Percentiles rank a stretch among this genome's conserved stretches.
These are phyloP conservation scores for Laticauda colubrina DNA, from an alignment of 2,113 vertebrate genomes.

Conservation along the genomic window DNA sequence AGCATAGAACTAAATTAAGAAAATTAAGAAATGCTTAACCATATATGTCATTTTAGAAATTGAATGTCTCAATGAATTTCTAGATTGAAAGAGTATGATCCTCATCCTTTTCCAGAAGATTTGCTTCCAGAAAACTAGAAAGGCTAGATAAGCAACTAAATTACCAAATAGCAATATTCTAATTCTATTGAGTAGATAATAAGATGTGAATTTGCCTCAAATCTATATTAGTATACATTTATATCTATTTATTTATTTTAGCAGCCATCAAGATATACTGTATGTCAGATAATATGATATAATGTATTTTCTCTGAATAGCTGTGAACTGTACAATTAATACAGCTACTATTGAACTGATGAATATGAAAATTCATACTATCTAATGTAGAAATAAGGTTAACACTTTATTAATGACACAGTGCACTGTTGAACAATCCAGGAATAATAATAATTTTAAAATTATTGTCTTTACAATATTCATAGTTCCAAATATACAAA, in stretches of 20 bases:
- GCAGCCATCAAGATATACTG: background rate
- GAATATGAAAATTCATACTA: background rate
- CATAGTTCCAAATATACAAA: background rate
- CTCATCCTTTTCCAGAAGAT: background rate
- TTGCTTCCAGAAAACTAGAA: background rate
- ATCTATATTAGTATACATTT: background rate
- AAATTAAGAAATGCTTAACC: background rate
- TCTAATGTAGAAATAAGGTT: background rate
- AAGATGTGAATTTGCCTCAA: background rate
- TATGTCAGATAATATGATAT: background rate
- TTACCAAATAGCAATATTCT: background rate
- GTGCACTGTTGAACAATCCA: background rate
- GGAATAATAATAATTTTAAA: background rate
- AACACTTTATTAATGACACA: background rate
- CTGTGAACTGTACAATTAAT: background rate
- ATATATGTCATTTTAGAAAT: background rate
- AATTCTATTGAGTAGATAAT: background rate
- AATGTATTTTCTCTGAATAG: background rate
- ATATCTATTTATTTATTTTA: background rate
- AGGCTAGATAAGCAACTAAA: background rate
- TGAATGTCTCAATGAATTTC: background rate
- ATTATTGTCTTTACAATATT: background rate
- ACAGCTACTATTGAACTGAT: background rate
- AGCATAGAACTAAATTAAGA: background rate
- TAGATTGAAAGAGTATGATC: background rate